Evolutionary conservation across 2,797 vertebrate species (phyloP), one percentile per base, ranked within the genome.

Genomic region (Halcyon smyrnensis): DNA sequence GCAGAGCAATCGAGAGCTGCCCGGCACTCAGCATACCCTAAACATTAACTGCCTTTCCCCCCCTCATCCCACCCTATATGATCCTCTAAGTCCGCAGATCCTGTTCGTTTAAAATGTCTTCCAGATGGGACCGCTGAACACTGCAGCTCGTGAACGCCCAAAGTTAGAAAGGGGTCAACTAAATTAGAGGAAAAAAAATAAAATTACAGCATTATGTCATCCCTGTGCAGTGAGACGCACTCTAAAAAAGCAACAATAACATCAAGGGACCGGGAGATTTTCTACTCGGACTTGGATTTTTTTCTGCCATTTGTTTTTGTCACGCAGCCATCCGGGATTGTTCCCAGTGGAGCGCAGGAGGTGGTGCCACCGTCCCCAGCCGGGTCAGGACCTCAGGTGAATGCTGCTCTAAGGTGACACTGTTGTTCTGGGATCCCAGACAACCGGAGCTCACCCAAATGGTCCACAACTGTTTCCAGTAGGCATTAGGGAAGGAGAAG

Each of bases 111-210:
- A 78, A 97, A 98, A 98, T 97, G 95, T 94, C 96, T 98, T 97
- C 98, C 98, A 98, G 97, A 98, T 98, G 98, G 96, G 95, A 56
- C 74, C 45, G 89, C 73, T 82, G 92, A 97, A 95, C 28, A 48
- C 90, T 94, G 93, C 96, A 88, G 91, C 94, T 89, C 79, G 95
- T 95, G 84, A 97, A 98, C 96, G 95, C 95, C 95, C 84, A 68
- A 85, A 89, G 93, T 97, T 97, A 96, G 95, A 97, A 97, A 96
- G 96, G 93, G 95, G 92, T 97, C 96, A 94, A 95, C 77, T 45
- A 79, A 95, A 91, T 77, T 76, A 93, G 94, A 90, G 77, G 45
- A 85, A 92, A 37, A 74, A 24, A 34, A 48, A 4, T 80, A 85
- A 92, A 39, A 73, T 93, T 87, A 83, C 75, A 85, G 57, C 37